These are phyloP conservation scores for Pseudopodoces humilis DNA, from an alignment of 2,113 vertebrate genomes.

Conservation along the genomic window DNA sequence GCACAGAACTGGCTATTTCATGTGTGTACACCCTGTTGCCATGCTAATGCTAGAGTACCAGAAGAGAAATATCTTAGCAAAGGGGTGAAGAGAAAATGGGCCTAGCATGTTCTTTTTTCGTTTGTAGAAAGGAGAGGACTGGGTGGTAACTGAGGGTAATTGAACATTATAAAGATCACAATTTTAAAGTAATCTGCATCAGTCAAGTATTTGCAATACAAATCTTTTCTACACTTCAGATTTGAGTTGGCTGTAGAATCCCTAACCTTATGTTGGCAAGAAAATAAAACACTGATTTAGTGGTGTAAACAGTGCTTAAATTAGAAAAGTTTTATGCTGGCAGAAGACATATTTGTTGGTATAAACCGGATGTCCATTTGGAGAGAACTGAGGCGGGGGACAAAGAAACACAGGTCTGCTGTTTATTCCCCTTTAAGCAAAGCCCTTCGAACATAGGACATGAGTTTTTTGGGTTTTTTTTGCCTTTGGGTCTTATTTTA, in stretches of 20 bases:
- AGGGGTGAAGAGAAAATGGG: background rate
- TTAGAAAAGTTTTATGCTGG: background rate
- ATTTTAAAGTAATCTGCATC: background rate
- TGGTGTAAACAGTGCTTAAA: background rate
- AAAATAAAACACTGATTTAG: background rate
- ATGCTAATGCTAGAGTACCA: background rate
- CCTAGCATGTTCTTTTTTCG: background rate
- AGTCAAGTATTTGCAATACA: background rate
- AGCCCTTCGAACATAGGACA: background rate
- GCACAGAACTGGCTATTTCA: background rate
- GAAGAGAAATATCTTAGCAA: background rate
- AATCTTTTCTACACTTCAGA: background rate
- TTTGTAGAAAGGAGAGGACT: background rate
- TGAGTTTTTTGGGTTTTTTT: background rate
- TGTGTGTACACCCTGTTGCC: background rate
- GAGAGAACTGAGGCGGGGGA: background rate
- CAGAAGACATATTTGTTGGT: background rate
- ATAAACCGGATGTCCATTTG: background rate
- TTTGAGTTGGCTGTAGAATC: background rate
- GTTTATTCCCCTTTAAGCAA: background rate
- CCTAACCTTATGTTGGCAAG: background rate
- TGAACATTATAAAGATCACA: background rate
- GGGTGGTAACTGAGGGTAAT: background rate
- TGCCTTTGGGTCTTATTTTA: background rate
- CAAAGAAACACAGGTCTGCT: background rate